These are phyloP conservation scores for Bursaphelenchus okinawaensis DNA, from an alignment of 2,888 invertebrate genomes.

Conservation along the genomic window DNA sequence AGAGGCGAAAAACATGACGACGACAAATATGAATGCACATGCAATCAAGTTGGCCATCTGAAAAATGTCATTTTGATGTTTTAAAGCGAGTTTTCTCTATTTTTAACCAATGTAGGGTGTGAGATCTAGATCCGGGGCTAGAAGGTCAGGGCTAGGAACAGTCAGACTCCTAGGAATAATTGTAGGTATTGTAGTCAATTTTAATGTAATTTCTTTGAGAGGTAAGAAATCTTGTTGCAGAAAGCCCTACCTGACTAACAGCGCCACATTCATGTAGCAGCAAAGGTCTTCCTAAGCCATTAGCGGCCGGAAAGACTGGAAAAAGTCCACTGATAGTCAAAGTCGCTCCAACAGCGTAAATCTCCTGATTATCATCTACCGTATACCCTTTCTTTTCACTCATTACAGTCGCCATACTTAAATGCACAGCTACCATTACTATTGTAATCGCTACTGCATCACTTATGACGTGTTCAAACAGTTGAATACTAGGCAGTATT, in stretches of 20 bases:
- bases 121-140: too few species aligned
- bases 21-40: conserved; percentile 62
- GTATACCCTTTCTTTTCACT: conserved; percentile 22
- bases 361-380: conserved; percentile 25
- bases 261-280: conserved; percentile 82
- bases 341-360: conserved; percentile 59
- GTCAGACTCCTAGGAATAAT: too few species aligned
- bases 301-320: conserved; percentile 58
- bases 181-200: too few species aligned
- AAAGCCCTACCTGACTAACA: conserved; percentile 69
- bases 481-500: conserved; percentile 21
- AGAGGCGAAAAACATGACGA: conserved; percentile 75
- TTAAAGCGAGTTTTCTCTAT: too few species aligned
- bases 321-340: conserved; percentile 67
- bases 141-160: too few species aligned
- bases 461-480: conserved; percentile 53
- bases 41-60: not conserved
- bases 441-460: conserved; percentile 60
- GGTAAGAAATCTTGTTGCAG: conserved; percentile 71
- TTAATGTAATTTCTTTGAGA: too few species aligned
- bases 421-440: conserved; percentile 60
- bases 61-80: too few species aligned
- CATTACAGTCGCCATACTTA: conserved; percentile 61
- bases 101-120: too few species aligned
- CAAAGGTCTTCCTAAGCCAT: conserved; percentile 61